Conservation (phyloP, 1,140 invertebrate species). For the Halesus radiatus region DNA sequence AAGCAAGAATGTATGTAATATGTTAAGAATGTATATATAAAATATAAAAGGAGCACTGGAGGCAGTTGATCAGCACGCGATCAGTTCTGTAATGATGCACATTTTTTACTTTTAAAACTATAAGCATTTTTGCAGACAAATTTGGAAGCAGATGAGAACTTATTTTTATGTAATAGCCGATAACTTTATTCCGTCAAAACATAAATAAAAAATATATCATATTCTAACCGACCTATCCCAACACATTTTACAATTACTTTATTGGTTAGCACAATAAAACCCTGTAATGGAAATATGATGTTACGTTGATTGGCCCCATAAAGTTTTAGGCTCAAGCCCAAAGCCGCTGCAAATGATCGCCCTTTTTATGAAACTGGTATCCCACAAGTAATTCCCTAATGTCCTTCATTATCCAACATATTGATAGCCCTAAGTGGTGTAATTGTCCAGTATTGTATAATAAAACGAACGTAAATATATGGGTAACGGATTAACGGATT, state of each 20-base stretch:
- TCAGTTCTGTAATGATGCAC: too few relatives aligned
- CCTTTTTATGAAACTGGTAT: slow-evolving; percentile 20
- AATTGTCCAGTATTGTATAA: slow-evolving; percentile 42
- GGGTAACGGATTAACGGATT: slow-evolving; percentile 44
- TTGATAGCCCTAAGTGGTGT: slow-evolving; percentile 26
- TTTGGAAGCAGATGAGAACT: too few relatives aligned
- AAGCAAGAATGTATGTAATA: too few relatives aligned
- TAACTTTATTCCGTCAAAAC: not conserved
- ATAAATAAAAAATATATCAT: not conserved
- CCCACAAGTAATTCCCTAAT: slow-evolving; percentile 29
- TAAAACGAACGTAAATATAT: slow-evolving; percentile 45
- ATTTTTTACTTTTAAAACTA: too few relatives aligned
- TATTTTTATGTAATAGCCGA: not conserved
- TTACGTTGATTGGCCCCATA: not conserved
- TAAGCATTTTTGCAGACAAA: too few relatives aligned
- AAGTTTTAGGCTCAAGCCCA: not conserved
- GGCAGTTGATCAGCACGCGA: too few relatives aligned
- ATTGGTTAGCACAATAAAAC: not conserved
- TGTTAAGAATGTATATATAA: too few relatives aligned
- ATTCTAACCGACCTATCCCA: too few relatives aligned
- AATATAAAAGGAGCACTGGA: too few relatives aligned
- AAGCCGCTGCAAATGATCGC: slow-evolving; percentile 13
- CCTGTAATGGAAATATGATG: not conserved
- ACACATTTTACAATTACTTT: not conserved
- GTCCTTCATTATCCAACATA: slow-evolving; percentile 34